Evolutionary conservation across 37 sponge, comb jelly and placozoan species (phyloP).

Genomic region (Cliona cf. orientalis): DNA sequence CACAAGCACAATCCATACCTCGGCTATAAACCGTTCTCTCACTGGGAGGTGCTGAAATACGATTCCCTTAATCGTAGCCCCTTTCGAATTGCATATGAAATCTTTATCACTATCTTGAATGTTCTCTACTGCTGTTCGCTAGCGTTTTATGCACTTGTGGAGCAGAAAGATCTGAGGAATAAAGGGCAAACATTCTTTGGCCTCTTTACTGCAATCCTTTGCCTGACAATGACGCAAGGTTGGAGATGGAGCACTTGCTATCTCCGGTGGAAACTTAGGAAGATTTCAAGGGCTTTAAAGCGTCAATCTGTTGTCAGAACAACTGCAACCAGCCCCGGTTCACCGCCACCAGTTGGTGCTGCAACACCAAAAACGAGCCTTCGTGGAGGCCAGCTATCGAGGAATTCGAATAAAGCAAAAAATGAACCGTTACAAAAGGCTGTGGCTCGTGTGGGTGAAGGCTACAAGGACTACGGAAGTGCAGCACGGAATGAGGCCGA

Average conservation of each 20-base stretch:
- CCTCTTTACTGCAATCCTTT: conserved; percentile 49
- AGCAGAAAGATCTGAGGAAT: conserved; percentile 57
- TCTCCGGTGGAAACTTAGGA: no score
- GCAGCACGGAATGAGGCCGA: conserved; percentile 4
- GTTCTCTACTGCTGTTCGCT: conserved; percentile 53
- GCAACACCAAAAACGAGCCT: no score
- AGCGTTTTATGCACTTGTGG: conserved; percentile 69
- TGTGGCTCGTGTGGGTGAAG: no score
- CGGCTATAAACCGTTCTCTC: conserved; percentile 13
- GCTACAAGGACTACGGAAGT: no score
- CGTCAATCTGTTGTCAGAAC: no score
- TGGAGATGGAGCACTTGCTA: conserved; percentile 30
- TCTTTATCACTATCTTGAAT: conserved; percentile 35
- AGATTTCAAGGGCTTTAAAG: no score
- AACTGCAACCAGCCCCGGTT: no score
- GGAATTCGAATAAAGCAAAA: no score
- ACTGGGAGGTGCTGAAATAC: conserved; percentile 27
- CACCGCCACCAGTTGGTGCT: no score
- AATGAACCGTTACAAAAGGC: no score
- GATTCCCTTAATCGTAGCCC: conserved; percentile 23
- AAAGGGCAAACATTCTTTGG: conserved; percentile 89
- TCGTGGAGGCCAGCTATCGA: no score
- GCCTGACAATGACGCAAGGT: conserved; percentile 44
- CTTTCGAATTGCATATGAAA: conserved; percentile 34
- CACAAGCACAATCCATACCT: conserved; percentile 24